Base-by-base conservation (phyloP, 2,888 invertebrate genomes). In the Amiota mariae region DNA sequence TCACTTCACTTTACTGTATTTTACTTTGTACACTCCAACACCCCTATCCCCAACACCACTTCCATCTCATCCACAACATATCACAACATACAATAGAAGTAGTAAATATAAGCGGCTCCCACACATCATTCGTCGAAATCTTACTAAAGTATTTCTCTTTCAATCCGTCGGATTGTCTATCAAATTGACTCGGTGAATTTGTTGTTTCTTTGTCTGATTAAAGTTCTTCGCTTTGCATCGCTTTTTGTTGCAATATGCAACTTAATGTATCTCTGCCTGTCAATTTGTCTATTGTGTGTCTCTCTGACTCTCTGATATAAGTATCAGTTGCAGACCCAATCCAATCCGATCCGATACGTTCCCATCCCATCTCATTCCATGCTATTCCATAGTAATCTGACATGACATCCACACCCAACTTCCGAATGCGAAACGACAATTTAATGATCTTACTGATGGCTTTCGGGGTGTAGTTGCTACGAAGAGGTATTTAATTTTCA, bases 321-420 rank as follows among this genome's bases (percentile, higher is more conserved):
- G n/a, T n/a, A 68, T 68, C 67, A 68, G 47, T 68, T 54, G 36
- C 67, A 68, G 24, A 47, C 54, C 11, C 57, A 36, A 36, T 36
- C 36, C 36, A 36, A 36, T 36, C 8, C 36, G 8, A 36, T 36
- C 36, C 36, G 36, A 36, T 36, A 36, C 36, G 36, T 36, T 36
- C 36, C 36, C 36, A 36, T 36, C 36, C 36, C 36, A 36, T 36
- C 36, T 36, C 36, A 36, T 36, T 36, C 36, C 36, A 36, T 36
- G 36, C 36, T 36, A 36, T 36, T 36, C 36, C 36, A 36, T 36
- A 36, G 36, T 6, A 36, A 36, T 6, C 8, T 36, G 36, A 36
- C 36, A 36, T 36, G 36, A 36, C 8, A 71, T 64, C 71, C 71
- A 71, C 71, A 71, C 71, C 71, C 71, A 71, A 64, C 71, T 63